Base-by-base conservation (phyloP, 2,888 invertebrate genomes). In the Cancer borealis region DNA sequence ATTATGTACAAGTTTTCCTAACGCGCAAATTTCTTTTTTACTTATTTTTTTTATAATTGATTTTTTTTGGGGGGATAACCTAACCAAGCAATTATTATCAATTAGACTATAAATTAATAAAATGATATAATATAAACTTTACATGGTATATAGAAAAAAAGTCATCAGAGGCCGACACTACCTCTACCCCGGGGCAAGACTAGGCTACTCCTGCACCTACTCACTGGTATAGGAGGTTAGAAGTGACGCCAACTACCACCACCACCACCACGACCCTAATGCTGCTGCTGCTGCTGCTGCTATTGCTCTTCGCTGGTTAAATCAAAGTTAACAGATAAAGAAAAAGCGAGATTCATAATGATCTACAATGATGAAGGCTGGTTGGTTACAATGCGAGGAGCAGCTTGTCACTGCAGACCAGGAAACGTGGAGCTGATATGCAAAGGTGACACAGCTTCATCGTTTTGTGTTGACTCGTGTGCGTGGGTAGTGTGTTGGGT, bases 1-100 rank as follows among this genome's bases (percentile, higher is more conserved):
- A 84, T 39, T 84, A 84, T 84, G 84, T 84, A 84, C 84, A 84
- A 5, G 84, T 84, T n/a, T 30, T 84, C 84, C 84, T 84, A 84
- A 84, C 84, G 84, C 84, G 39, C 73, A 26, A 73, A 66, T 66
- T n/a, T 66, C 26, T 73, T 8, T 73, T 39, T 39, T 39, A 39
- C 39, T 39, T 39, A 39, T 39, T 39, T 39, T 39, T 39, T 39
- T 39, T 39, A 39, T 39, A 39, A 39, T 39, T 39, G 0, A 39
- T 39, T 39, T 73, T 73, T n/a, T 73, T n/a, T 73, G 26, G n/a
- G 84, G 26, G n/a, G 84, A 84, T 84, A 84, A 84, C 84, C 84
- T 84, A 39, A 84, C 39, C 30, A 14, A 84, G 30, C 84, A n/a
- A 84, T 39, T n/a, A 30, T 79, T 49, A 60, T 60, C 14, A 84